Evolutionary conservation across 2,797 vertebrate genomes (phyloP).

Genomic region (Enteromius anoplus): DNA sequence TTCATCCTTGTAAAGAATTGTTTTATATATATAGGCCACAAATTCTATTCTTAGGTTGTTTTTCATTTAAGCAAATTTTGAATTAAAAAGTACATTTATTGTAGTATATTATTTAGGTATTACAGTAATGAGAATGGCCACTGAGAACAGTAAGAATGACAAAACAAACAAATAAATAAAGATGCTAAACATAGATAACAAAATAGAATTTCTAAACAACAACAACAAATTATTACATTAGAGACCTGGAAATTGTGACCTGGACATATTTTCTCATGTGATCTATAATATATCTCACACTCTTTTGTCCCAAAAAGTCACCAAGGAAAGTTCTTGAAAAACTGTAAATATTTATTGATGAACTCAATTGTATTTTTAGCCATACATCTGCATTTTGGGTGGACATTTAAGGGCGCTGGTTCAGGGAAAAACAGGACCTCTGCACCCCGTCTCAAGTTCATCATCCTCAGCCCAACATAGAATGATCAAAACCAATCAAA

Average conservation of each 20-base stretch:
- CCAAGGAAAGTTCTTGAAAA: slow-evolving; percentile 61
- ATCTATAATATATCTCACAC: too few species aligned
- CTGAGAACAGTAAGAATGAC: neutral
- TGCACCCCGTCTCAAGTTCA: neutral
- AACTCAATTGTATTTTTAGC: slow-evolving; percentile 67
- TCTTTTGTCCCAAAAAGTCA: slow-evolving; percentile 7
- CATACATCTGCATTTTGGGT: slow-evolving; percentile 80
- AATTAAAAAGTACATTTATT: too few species aligned
- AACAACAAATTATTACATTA: too few species aligned
- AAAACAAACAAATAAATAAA: neutral
- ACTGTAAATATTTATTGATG: slow-evolving; percentile 81
- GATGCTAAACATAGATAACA: neutral
- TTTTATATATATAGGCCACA: too few species aligned
- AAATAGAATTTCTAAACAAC: neutral
- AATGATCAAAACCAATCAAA: slow-evolving; percentile 66
- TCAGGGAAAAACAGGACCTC: slow-evolving; percentile 53
- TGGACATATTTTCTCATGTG: too few species aligned
- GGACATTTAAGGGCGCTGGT: slow-evolving; percentile 73
- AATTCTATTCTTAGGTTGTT: too few species aligned
- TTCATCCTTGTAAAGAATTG: neutral
- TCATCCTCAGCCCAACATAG: slow-evolving; percentile 44
- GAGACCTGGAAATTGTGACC: too few species aligned
- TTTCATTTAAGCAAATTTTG: too few species aligned
- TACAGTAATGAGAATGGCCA: neutral
- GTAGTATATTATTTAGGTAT: neutral